A percentile compares a stretch with the other conserved stretches of the same genome.
These are phyloP conservation scores for Oryzias celebensis DNA, from an alignment of 2,113 vertebrate genomes.

Conservation along the genomic window DNA sequence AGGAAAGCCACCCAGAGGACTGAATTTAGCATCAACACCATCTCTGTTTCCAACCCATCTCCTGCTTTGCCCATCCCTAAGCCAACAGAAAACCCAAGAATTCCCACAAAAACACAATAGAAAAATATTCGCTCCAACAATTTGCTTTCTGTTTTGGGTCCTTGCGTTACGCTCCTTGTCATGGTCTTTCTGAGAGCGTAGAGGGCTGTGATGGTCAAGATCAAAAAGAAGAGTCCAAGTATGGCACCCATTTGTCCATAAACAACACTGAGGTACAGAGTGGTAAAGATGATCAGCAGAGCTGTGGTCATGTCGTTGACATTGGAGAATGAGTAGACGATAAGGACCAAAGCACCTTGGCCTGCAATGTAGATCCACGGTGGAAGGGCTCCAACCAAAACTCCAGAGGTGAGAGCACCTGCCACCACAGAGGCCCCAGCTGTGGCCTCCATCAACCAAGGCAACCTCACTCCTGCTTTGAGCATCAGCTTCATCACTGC, in stretches of 20 bases:
- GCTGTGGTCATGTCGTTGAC: conserved; percentile 59
- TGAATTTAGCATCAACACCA: conserved; percentile 48
- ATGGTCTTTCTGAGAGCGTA: conserved; percentile 41
- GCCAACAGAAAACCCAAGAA: conserved; percentile 56
- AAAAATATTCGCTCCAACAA: conserved; percentile 58
- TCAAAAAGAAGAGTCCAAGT: conserved; percentile 34
- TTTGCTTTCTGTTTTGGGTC: conserved; percentile 8
- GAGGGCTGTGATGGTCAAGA: conserved; percentile 32
- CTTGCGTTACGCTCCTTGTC: conserved; percentile 9
- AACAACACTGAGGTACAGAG: conserved; percentile 45
- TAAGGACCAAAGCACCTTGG: conserved; percentile 43
- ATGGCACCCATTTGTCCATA: conserved; percentile 49
- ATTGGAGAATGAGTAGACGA: conserved; percentile 47
- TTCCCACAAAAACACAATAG: conserved; percentile 55
- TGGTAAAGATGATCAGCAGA: conserved; percentile 60
- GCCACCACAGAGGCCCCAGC: conserved; percentile 35
- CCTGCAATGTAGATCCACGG: conserved; percentile 31
- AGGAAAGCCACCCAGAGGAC: conserved; percentile 63
- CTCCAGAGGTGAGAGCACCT: conserved; percentile 47
- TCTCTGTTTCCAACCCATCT: conserved; percentile 29
- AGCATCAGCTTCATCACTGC: conserved; percentile 33
- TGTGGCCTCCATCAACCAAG: conserved; percentile 23
- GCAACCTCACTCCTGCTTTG: conserved; percentile 4
- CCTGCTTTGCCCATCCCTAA: conserved; percentile 21
- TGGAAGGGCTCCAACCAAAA: conserved; percentile 39